phyloP scores from a whole-genome alignment of 2,797 vertebrate genomes.

The Dendrocincla tyrannina region DNA sequence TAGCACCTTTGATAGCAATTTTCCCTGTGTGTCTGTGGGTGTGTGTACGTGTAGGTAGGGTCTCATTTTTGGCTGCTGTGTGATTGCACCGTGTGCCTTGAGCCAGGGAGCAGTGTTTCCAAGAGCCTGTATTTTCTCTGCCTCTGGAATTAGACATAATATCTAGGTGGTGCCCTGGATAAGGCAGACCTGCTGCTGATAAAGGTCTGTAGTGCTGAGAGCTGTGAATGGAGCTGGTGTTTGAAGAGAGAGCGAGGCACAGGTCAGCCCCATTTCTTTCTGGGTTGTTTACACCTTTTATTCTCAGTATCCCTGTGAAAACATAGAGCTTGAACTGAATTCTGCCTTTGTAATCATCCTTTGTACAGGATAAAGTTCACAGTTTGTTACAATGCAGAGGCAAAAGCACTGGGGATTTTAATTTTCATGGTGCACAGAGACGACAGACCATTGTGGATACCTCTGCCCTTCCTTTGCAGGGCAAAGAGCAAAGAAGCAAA shows the following conservation, averaged over 20 bases:
- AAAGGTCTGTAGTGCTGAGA: background rate
- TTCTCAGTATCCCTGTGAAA: background rate
- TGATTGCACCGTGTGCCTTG: background rate
- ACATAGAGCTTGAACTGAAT: background rate
- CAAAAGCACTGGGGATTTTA: background rate
- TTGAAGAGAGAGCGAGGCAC: background rate
- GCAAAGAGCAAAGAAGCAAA: background rate
- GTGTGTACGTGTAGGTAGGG: background rate
- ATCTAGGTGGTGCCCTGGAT: background rate
- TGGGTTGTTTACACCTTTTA: background rate
- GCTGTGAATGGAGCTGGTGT: background rate
- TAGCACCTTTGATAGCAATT: conserved; percentile 60
- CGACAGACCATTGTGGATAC: background rate
- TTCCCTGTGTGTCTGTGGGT: conserved; percentile 37
- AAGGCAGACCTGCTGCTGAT: background rate
- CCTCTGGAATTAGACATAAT: background rate
- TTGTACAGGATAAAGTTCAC: background rate
- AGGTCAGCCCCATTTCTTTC: background rate
- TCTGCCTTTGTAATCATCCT: background rate
- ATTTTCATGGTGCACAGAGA: background rate
- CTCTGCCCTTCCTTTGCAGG: background rate
- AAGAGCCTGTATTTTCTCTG: background rate
- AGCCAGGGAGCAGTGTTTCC: background rate
- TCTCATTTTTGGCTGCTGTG: conserved; percentile 54
- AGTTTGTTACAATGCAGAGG: background rate